These are phyloP conservation scores for Pantherophis vulpinus DNA, from an alignment of 2,797 vertebrate species.

Conservation along the genomic window DNA sequence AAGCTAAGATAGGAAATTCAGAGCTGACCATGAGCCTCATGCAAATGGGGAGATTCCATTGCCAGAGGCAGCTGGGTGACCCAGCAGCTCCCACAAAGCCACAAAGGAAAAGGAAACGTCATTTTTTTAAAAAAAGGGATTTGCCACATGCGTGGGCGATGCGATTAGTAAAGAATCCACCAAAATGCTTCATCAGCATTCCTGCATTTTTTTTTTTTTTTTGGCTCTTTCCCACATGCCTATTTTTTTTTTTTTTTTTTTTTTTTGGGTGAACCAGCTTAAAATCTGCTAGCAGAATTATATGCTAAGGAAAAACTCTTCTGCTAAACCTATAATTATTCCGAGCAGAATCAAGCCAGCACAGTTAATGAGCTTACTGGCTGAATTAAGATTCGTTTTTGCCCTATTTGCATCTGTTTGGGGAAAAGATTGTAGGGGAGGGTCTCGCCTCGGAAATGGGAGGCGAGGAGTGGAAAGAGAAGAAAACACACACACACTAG, in stretches of 20 bases:
- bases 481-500: neutral
- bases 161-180: slow-evolving; percentile 56
- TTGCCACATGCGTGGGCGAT: slow-evolving; percentile 39
- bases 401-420: slow-evolving; percentile 12
- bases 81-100: slow-evolving; percentile 51
- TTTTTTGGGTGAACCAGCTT: slow-evolving; percentile 27
- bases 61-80: slow-evolving; percentile 32
- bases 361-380: slow-evolving; percentile 50
- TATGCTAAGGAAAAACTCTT: slow-evolving; percentile 41
- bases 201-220: neutral
- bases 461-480: neutral
- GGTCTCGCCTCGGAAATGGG: too few relatives aligned
- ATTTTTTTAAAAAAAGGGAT: slow-evolving; percentile 15
- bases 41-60: slow-evolving; percentile 41
- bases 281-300: slow-evolving; percentile 41
- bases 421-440: accelerated
- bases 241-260: neutral
- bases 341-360: slow-evolving; percentile 50
- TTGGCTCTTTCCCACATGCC: neutral
- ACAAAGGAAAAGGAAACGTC: neutral
- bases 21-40: neutral
- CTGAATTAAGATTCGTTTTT: slow-evolving; percentile 23
- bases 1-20: slow-evolving; percentile 14
- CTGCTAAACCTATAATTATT: slow-evolving; percentile 49
- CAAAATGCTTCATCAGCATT: slow-evolving; percentile 44